Evolutionary conservation across 2,888 invertebrate genomes (phyloP), one percentile per base, ranked within the genome.

Genomic region (Tromatobia lineatoria): DNA sequence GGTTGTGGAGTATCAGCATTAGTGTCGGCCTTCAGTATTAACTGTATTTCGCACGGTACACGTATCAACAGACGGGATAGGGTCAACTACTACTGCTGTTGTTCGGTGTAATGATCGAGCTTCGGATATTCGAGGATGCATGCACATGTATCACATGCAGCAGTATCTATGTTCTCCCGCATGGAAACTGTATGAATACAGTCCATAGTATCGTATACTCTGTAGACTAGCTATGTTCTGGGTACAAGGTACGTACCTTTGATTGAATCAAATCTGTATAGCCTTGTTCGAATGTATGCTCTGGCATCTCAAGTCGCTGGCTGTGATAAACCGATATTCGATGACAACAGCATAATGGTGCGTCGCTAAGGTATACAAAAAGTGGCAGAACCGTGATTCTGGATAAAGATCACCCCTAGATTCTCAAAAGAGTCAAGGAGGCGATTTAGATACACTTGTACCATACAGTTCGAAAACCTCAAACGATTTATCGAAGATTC

Each of bases 11-110:
- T 45, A 59, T 73, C 59, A 18, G 73, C 47, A 18, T 59, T 47
- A 61, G 34, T 61, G 45, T 73, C 45, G 20, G 45, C 2, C 6
- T 25, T 25, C 47, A 13, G 29, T 59, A 3, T n/a, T 1, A 29
- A 25, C 59, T 59, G 73, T 29, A 73, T 47, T 47, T 45, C 52
- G 18, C 25, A 52, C 20, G 13, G 52, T 70, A 70, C 29, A 34
- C 70, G 52, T 38, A 70, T 70, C 70, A 70, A 70, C 70, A 70
- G 10, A 61, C 61, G 61, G 61, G 61, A 70, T n/a, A 52, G 50
- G 52, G 23, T 29, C 59, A n/a, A 47, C 59, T 45, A 20, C 73
- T 73, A 29, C 61, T 59, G 73, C 47, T 73, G 25, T 25, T 45
- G 45, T 23, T 42, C 59, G 2, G 45, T 73, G 59, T 61, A 73